Evolutionary conservation across 1,140 invertebrate species (phyloP).

Genomic region (Brachionus rubens): DNA sequence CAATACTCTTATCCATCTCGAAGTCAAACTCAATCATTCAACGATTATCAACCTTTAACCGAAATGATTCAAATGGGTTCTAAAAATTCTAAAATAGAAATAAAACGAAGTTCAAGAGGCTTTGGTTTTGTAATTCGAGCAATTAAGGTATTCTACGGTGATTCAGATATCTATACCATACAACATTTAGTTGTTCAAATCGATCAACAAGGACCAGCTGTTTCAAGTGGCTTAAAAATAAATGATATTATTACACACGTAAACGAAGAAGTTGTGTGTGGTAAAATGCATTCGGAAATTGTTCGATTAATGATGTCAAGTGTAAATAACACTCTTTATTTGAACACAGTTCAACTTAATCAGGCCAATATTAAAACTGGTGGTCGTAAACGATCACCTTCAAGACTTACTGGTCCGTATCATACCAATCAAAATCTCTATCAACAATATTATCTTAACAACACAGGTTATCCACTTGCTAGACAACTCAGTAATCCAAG

Average conservation of each 20-base stretch:
- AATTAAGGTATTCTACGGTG: slow-evolving; percentile 90
- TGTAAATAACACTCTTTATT: slow-evolving; percentile 80
- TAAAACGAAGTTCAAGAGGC: slow-evolving; percentile 81
- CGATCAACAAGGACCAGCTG: slow-evolving; percentile 85
- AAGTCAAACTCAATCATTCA: background rate
- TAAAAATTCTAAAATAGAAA: slow-evolving; percentile 71
- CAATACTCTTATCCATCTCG: background rate
- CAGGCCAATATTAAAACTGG: slow-evolving; percentile 84
- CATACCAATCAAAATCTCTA: no score
- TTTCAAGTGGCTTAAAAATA: slow-evolving; percentile 84
- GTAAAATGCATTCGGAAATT: slow-evolving; percentile 88
- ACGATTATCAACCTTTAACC: background rate
- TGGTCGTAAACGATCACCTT: slow-evolving; percentile 66
- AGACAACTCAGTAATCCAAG: background rate
- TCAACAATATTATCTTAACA: background rate
- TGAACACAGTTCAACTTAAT: slow-evolving; percentile 84
- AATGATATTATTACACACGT: slow-evolving; percentile 94
- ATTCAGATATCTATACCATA: slow-evolving; percentile 92
- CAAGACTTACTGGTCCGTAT: background rate
- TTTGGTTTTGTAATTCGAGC: slow-evolving; percentile 95
- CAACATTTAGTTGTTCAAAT: slow-evolving; percentile 94
- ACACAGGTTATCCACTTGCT: background rate
- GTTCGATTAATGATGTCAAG: slow-evolving; percentile 72
- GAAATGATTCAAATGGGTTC: slow-evolving; percentile 22
- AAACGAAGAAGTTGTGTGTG: slow-evolving; percentile 88